A percentile compares a stretch with the other conserved stretches of the same genome.
Evolutionary conservation across 2,113 vertebrate genomes (phyloP).

Genomic region (Xiphophorus hellerii): DNA sequence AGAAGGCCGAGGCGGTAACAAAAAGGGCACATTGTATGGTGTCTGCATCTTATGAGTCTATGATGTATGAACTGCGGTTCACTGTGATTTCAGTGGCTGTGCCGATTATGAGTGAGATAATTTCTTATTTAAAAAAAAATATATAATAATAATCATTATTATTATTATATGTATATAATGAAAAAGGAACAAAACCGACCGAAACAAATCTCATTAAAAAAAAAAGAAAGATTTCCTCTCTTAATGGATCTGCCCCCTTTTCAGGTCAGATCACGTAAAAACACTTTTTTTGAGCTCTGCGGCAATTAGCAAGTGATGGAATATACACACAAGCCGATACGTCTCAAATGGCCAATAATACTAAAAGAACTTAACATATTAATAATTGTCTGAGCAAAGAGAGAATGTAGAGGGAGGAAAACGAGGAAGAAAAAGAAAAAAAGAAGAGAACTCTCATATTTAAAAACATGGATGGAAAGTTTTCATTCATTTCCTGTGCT

Average conservation of each 20-base stretch:
- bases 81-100: background rate
- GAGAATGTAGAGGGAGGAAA: background rate
- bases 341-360: slow-evolving; percentile 61
- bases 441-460: background rate
- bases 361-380: slow-evolving; percentile 59
- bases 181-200: background rate
- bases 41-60: background rate
- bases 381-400: slow-evolving; percentile 66
- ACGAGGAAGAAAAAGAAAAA: background rate
- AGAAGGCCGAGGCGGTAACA: background rate
- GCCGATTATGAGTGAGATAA: background rate
- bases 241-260: slow-evolving; percentile 10
- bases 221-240: background rate
- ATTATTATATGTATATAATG: background rate
- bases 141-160: no score
- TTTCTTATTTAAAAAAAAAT: background rate
- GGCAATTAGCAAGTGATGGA: slow-evolving; percentile 53
- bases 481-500: slow-evolving; percentile 60
- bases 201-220: background rate
- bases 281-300: slow-evolving; percentile 38
- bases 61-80: background rate
- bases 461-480: slow-evolving; percentile 19
- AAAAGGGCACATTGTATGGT: background rate
- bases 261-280: slow-evolving; percentile 48
- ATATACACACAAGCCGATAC: slow-evolving; percentile 48